phyloP scores from a whole-genome alignment of 2,888 invertebrate genomes.

The Phengaris arion region DNA sequence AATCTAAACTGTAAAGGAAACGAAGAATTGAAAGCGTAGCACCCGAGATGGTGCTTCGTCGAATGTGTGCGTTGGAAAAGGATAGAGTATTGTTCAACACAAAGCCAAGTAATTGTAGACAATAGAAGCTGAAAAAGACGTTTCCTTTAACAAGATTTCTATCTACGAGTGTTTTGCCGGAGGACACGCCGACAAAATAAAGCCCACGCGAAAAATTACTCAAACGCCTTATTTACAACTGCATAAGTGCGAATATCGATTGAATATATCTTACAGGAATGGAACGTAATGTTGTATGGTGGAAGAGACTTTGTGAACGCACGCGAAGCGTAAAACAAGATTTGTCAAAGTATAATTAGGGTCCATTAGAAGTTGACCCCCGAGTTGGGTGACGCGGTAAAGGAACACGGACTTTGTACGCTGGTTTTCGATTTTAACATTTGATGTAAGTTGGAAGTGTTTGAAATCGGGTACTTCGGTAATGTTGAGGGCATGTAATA shows the following conservation, averaged over 20 bases:
- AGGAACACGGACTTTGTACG: slow-evolving; percentile 27
- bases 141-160: slow-evolving; percentile 77
- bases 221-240: slow-evolving; percentile 23
- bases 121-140: slow-evolving; percentile 77
- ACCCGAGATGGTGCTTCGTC: slow-evolving; percentile 48
- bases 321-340: slow-evolving; percentile 73
- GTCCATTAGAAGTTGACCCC: slow-evolving; percentile 50
- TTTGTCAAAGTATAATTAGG: slow-evolving; percentile 70
- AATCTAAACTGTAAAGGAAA: slow-evolving; percentile 41
- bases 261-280: not conserved
- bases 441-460: slow-evolving; percentile 35
- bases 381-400: not conserved
- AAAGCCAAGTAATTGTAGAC: slow-evolving; percentile 78
- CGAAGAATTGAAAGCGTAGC: slow-evolving; percentile 35
- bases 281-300: slow-evolving; percentile 45
- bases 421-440: slow-evolving; percentile 33
- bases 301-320: slow-evolving; percentile 69
- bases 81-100: slow-evolving; percentile 46
- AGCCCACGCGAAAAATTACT: slow-evolving; percentile 9
- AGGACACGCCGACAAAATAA: slow-evolving; percentile 51
- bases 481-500: not conserved
- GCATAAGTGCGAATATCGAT: slow-evolving; percentile 38
- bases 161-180: slow-evolving; percentile 72
- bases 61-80: slow-evolving; percentile 43
- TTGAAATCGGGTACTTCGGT: slow-evolving; percentile 17